Percentiles rank a stretch among this genome's conserved stretches.
Evolutionary conservation across 2,797 vertebrate species (phyloP).

Genomic region (Amazonetta brasiliensis): DNA sequence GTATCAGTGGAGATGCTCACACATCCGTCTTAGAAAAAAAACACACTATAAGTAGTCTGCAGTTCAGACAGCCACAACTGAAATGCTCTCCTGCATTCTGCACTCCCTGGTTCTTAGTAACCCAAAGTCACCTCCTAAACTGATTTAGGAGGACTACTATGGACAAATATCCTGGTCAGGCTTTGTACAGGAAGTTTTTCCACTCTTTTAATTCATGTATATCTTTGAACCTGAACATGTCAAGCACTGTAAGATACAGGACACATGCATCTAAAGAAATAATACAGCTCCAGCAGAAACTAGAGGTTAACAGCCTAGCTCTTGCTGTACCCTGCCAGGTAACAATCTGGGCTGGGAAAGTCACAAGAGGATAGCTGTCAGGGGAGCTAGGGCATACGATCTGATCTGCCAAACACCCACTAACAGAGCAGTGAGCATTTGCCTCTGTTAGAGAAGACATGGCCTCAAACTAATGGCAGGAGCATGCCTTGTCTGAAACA

Average conservation of each 20-base stretch:
- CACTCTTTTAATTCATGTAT: neutral
- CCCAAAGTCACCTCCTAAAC: neutral
- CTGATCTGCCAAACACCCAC: neutral
- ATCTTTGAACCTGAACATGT: neutral
- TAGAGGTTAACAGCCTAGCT: neutral
- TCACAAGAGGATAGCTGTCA: neutral
- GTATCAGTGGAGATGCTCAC: neutral
- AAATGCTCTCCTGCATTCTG: neutral
- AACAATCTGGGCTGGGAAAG: neutral
- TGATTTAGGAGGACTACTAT: accelerated
- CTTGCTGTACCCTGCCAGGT: neutral
- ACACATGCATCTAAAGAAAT: neutral
- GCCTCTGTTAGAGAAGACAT: neutral
- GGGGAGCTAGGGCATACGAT: neutral
- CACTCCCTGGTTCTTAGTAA: neutral
- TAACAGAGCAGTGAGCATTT: accelerated
- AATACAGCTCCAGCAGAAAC: neutral
- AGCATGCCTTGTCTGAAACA: neutral
- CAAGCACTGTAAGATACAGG: neutral
- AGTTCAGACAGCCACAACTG: accelerated
- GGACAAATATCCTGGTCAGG: neutral
- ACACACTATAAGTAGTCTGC: neutral
- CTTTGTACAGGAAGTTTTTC: neutral
- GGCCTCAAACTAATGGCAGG: neutral
- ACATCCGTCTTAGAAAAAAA: neutral